phyloP scores from a whole-genome alignment of 2,797 vertebrate genomes.

The Microctenopoma steveboyesi region DNA sequence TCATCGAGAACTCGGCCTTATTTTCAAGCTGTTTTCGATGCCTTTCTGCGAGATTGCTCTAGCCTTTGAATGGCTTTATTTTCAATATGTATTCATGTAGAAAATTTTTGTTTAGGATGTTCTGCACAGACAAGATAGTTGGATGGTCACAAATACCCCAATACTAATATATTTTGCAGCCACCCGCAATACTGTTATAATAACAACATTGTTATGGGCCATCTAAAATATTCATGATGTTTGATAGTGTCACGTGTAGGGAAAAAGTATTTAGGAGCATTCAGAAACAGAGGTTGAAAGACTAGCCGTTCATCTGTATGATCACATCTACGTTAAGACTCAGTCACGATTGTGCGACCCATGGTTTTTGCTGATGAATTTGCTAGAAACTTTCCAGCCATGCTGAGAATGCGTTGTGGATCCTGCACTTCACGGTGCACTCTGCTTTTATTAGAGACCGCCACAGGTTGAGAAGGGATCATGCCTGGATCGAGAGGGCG shows the following conservation, averaged over 20 bases:
- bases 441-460: constrained; percentile 16
- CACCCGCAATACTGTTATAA: constrained; percentile 36
- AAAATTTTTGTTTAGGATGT: constrained; percentile 62
- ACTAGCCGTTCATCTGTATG: constrained; percentile 34
- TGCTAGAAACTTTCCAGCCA: constrained; percentile 32
- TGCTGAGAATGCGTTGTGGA: constrained; percentile 7
- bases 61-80: constrained; percentile 48
- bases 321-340: constrained; percentile 21
- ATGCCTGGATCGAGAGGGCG: constrained; percentile 45
- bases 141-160: constrained; percentile 40
- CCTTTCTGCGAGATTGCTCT: constrained; percentile 40
- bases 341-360: constrained; percentile 21
- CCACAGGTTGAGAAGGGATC: constrained; percentile 29
- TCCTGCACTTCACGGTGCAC: not conserved
- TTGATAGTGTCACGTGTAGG: constrained; percentile 40
- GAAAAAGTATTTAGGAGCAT: constrained; percentile 32
- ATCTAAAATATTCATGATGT: constrained; percentile 58
- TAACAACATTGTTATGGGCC: constrained; percentile 30
- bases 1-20: constrained; percentile 51
- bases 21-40: constrained; percentile 42
- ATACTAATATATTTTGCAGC: constrained; percentile 42
- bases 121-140: constrained; percentile 33
- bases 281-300: constrained; percentile 28
- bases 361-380: constrained; percentile 17
- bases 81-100: constrained; percentile 55